Conservation (phyloP, 1,140 invertebrate species). For the Patella vulgata region DNA sequence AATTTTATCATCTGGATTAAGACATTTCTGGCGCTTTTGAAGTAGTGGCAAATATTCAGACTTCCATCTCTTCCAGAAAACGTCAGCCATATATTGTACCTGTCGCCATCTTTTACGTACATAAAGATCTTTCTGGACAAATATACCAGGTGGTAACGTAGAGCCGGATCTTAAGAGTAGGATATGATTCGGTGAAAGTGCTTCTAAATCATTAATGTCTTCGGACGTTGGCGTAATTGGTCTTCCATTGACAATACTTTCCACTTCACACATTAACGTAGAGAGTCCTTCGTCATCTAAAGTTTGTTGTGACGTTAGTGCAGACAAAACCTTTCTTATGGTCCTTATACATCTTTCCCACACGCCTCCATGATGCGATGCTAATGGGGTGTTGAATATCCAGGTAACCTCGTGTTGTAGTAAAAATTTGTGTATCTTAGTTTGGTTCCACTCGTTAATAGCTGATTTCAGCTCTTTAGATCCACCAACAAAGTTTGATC, state of each 20-base stretch:
- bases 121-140: slow-evolving; percentile 28
- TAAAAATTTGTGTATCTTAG: slow-evolving; percentile 7
- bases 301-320: too few species aligned
- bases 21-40: slow-evolving; percentile 34
- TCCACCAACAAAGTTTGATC: slow-evolving; percentile 30
- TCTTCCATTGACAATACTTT: too few species aligned
- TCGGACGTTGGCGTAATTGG: too few species aligned
- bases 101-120: slow-evolving; percentile 30
- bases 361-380: slow-evolving; percentile 59
- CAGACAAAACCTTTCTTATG: too few species aligned
- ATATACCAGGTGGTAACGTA: slow-evolving; percentile 26
- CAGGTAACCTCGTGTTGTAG: slow-evolving; percentile 45
- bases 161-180: slow-evolving; percentile 12
- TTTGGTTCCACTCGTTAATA: slow-evolving; percentile 27
- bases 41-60: slow-evolving; percentile 26
- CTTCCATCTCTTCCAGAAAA: slow-evolving; percentile 38
- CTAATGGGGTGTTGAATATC: slow-evolving; percentile 63
- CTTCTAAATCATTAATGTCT: too few species aligned
- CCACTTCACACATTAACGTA: too few species aligned
- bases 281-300: too few species aligned
- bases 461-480: slow-evolving; percentile 31
- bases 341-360: slow-evolving; percentile 59
- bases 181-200: too few species aligned
- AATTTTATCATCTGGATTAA: slow-evolving; percentile 17
- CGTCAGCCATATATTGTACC: slow-evolving; percentile 40